Conservation (phyloP, 2,113 vertebrate species). For the Podilymbus podiceps region DNA sequence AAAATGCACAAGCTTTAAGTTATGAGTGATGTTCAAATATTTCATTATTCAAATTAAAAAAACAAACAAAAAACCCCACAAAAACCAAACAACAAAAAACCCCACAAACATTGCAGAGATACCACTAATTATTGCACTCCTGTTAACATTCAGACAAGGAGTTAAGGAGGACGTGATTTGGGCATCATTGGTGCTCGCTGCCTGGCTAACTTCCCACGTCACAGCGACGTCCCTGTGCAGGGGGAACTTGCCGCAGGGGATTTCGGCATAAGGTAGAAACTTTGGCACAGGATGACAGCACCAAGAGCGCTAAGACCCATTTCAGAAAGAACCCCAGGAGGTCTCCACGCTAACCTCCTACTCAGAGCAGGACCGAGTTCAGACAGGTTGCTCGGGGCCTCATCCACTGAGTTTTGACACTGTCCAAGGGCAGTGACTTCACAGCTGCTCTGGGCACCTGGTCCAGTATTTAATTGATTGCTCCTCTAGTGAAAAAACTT, state of each 20-base stretch:
- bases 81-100: no score
- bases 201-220: neutral
- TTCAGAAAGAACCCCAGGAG: neutral
- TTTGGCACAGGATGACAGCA: neutral
- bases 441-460: neutral
- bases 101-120: neutral
- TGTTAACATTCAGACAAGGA: neutral
- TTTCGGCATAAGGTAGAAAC: neutral
- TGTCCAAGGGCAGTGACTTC: neutral
- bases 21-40: neutral
- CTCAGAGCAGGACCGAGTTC: neutral
- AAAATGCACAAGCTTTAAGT: neutral
- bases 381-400: neutral
- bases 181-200: neutral
- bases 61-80: neutral
- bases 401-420: neutral
- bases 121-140: neutral
- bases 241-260: neutral
- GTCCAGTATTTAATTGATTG: neutral
- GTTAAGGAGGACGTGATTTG: fast-evolving
- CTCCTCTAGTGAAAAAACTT: neutral
- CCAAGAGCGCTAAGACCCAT: neutral
- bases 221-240: neutral
- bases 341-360: neutral
- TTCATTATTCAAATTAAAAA: neutral